phyloP scores from a whole-genome alignment of 2,797 vertebrate genomes.

The Pseudotriccus pelzelni region DNA sequence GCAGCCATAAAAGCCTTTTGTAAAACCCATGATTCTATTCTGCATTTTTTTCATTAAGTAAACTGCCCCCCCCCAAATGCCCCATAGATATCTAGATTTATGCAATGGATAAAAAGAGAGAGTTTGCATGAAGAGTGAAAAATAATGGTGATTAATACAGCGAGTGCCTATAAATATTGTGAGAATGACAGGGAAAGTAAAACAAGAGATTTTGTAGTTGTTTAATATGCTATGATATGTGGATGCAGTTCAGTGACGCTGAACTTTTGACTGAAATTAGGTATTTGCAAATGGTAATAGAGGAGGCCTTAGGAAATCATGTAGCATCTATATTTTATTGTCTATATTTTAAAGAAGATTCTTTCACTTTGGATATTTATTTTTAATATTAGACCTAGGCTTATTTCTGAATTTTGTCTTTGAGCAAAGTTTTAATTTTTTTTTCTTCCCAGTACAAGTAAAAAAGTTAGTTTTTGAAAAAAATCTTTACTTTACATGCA shows the following conservation, averaged over 20 bases:
- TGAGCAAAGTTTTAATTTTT: neutral
- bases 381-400: neutral
- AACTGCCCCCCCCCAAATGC: fast-evolving
- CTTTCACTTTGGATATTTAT: neutral
- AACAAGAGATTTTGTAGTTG: neutral
- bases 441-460: neutral
- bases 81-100: neutral
- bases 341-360: neutral
- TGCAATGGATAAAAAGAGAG: neutral
- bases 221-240: neutral
- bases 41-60: neutral
- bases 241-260: neutral
- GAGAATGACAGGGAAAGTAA: neutral
- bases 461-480: neutral
- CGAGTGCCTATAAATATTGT: neutral
- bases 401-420: neutral
- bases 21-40: neutral
- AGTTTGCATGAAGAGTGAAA: neutral
- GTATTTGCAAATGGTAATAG: neutral
- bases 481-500: neutral
- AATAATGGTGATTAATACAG: neutral
- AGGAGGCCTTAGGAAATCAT: neutral
- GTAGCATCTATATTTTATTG: neutral
- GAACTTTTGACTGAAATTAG: neutral
- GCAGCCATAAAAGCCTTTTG: neutral